Base-by-base conservation (phyloP, 2,113 vertebrate species). In the Clarias magur region DNA sequence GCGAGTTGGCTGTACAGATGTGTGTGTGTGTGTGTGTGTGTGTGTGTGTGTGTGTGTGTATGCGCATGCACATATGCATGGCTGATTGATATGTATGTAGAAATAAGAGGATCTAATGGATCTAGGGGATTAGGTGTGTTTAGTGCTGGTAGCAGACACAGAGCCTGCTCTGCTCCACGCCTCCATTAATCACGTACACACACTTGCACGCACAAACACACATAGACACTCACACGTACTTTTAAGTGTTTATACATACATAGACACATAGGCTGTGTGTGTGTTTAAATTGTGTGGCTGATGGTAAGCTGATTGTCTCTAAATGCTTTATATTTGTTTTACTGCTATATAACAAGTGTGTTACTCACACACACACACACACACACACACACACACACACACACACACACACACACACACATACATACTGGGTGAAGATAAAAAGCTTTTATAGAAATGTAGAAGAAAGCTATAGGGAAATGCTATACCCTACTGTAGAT, bases 21-120 rank as follows among this genome's bases (percentile, higher is more conserved):
- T n/a, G 30, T 73, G 57, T 85, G 60, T 86, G 79, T 85, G 57
- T 80, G 84, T 87, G 57, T 85, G 27, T 38, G 65, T 73, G 25
- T 42, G 34, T 65, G 34, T 60, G 54, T 79, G 16, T 67, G 63
- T 34, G 11, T 80, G 67, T 73, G 57, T 85, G 60, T 86, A 72
- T 85, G 57, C 75, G 84, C 87, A 48, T 85, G 27, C 48, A 48
- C 5, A 48, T 48, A 48, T 48, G 48, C 48, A 48, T 59, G 42
- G 87, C 91, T 93, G 94, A 95, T 94, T 93, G 92, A 95, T 94
- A 90, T 91, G 92, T 86, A 89, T 86, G 91, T 90, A 93, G 92
- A 95, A 94, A 93, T 95, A 92, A 89, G 93, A 95, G 94, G 95
- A 95, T 95, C 94, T 93, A 94, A 95, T 95, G 95, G 94, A 95